Evolutionary conservation across 2,113 vertebrate genomes (phyloP).

Genomic region (Platichthys flesus): DNA sequence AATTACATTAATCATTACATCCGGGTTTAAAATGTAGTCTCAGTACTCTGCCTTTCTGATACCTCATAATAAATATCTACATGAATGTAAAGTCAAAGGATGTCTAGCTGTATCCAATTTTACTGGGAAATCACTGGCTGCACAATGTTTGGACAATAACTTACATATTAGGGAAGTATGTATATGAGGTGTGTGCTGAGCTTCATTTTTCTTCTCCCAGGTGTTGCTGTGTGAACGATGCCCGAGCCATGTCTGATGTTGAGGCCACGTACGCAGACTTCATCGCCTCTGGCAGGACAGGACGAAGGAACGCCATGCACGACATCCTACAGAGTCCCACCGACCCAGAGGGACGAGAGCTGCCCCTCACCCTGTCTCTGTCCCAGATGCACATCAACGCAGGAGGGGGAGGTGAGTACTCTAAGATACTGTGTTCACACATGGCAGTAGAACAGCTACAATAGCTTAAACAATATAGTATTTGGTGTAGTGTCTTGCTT

Average conservation of each 20-base stretch:
- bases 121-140: not conserved
- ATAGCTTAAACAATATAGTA: not conserved
- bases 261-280: slow-evolving; percentile 98
- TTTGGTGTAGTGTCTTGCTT: no score
- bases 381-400: slow-evolving; percentile 93
- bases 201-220: slow-evolving; percentile 60
- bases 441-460: not conserved
- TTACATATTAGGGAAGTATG: not conserved
- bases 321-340: slow-evolving; percentile 94
- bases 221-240: slow-evolving; percentile 91
- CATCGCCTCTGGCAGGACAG: slow-evolving; percentile 95
- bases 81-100: not conserved
- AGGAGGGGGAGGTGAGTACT: slow-evolving; percentile 81
- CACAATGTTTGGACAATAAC: not conserved
- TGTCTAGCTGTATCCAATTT: not conserved
- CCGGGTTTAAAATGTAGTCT: not conserved
- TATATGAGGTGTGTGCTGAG: not conserved
- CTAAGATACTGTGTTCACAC: not conserved
- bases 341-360: slow-evolving; percentile 87
- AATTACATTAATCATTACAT: not conserved
- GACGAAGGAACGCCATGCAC: slow-evolving; percentile 95
- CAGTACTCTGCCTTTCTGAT: not conserved
- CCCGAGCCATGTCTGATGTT: slow-evolving; percentile 96
- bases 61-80: not conserved
- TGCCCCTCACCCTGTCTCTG: slow-evolving; percentile 91